Evolutionary conservation across 2,888 invertebrate genomes (phyloP), one percentile per base, ranked within the genome.

Genomic region (Timandra comae): DNA sequence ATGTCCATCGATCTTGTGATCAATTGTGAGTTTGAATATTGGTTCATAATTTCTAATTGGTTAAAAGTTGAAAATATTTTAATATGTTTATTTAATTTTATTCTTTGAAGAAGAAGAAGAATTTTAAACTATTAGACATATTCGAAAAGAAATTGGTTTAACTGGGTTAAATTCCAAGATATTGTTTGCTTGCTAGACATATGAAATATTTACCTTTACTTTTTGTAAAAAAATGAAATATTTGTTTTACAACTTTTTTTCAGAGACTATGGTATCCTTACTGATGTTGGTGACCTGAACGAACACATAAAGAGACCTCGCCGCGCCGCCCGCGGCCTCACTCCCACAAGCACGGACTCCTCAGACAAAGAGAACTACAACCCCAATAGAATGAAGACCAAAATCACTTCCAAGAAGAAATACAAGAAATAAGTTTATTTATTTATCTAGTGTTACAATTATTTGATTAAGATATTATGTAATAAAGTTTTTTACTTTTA

Each of bases 301-400:
- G 49, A 66, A 16, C 52, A 61, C 34, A 35, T 36, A 8, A 47
- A 41, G 7, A 61, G 63, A 35, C 37, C 39, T 2, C 61, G 56
- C 12, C 59, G 59, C 5, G 46, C 46, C n/a, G 47, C 51, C 3
- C 64, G 80, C 20, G 68, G 72, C 0, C 32, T 43, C 5, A 77
- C 80, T 1, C 78, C 81, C 0, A 63, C 60, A 23, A 82, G 82
- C 46, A 73, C 70, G 1, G 71, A 82, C 49, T 85, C 84, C 7
- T 84, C 84, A 1, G 80, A 84, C 23, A 84, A 84, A 52, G 84
- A 85, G 54, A 85, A 85, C 47, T 66, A 57, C 40, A 74, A 84
- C 50, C 84, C 84, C 7, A 81, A 82, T 33, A 66, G 62, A 53
- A 44, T 38, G 22, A 78, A 66, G 44, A 69, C 41, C 36, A 7